Evolutionary conservation across 2,113 vertebrate genomes (phyloP).

Genomic region (Psittacara wagleri): DNA sequence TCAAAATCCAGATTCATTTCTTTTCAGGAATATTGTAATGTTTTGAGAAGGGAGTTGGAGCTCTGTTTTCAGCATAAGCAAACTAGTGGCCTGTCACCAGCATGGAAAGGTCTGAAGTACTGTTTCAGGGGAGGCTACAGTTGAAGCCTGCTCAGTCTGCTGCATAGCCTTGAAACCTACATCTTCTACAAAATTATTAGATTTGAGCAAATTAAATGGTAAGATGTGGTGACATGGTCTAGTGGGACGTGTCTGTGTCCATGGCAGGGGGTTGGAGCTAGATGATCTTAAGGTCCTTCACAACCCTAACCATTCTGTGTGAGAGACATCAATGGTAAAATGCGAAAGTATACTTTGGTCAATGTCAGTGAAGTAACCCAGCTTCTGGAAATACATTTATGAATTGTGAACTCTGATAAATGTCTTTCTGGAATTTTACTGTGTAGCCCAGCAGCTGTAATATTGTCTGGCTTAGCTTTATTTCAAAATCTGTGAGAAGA

Average conservation of each 20-base stretch:
- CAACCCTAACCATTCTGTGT: not conserved
- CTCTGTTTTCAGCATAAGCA: not conserved
- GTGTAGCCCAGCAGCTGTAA: not conserved
- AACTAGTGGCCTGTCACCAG: not conserved
- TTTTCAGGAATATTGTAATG: not conserved
- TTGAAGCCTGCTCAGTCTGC: not conserved
- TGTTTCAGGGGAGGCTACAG: not conserved
- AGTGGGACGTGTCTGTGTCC: not conserved
- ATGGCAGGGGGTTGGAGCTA: not conserved
- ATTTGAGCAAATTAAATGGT: not conserved
- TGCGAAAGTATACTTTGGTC: not conserved
- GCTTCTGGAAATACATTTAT: not conserved
- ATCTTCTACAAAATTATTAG: not conserved
- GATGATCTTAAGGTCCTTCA: not conserved
- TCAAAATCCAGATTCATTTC: accelerated
- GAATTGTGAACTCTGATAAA: not conserved
- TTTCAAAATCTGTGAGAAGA: not conserved
- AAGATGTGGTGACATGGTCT: not conserved
- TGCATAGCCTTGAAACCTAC: not conserved
- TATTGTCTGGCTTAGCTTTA: not conserved
- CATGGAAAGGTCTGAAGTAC: not conserved
- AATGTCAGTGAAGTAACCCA: not conserved
- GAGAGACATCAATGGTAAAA: not conserved
- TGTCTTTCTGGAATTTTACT: not conserved
- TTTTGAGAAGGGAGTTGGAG: not conserved